These are phyloP conservation scores for Oscheius sp. DNA, from an alignment of 2,888 invertebrate species.

Conservation along the genomic window DNA sequence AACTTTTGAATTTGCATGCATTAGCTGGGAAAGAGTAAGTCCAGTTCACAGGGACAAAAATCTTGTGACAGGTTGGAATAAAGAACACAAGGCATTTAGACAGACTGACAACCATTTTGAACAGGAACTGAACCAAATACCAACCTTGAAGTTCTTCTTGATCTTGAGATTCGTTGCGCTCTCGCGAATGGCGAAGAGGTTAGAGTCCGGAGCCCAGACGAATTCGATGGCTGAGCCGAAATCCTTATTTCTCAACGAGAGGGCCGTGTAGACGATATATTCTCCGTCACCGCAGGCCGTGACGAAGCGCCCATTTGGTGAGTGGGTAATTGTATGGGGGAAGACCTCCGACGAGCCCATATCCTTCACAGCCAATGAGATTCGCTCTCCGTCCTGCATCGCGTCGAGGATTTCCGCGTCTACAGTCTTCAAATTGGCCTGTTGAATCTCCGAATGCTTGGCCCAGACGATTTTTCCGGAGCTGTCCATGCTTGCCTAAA, in stretches of 20 bases:
- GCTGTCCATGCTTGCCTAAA: slow-evolving; percentile 87
- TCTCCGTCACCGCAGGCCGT: slow-evolving; percentile 99
- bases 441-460: slow-evolving; percentile 96
- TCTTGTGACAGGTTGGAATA: neutral
- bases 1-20: too few species aligned
- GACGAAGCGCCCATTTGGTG: slow-evolving; percentile 88
- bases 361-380: slow-evolving; percentile 94
- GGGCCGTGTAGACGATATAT: slow-evolving; percentile 99
- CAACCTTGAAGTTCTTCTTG: slow-evolving; percentile 92
- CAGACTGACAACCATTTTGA: too few species aligned
- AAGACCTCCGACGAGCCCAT: slow-evolving; percentile 99
- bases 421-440: slow-evolving; percentile 73
- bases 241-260: slow-evolving; percentile 97
- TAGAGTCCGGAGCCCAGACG: slow-evolving; percentile 97
- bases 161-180: slow-evolving; percentile 89
- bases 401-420: slow-evolving; percentile 62
- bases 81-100: neutral
- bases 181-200: slow-evolving; percentile 85
- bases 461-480: slow-evolving; percentile 99
- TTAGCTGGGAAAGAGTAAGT: too few species aligned
- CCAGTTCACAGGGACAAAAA: too few species aligned
- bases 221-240: slow-evolving; percentile 92
- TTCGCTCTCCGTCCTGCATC: slow-evolving; percentile 84
- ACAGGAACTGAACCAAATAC: too few species aligned
- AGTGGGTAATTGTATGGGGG: slow-evolving; percentile 97